Percentiles rank a stretch among this genome's conserved stretches.
These are phyloP conservation scores for Drosophila melanosoma DNA, from an alignment of 2,888 invertebrate genomes.

Conservation along the genomic window DNA sequence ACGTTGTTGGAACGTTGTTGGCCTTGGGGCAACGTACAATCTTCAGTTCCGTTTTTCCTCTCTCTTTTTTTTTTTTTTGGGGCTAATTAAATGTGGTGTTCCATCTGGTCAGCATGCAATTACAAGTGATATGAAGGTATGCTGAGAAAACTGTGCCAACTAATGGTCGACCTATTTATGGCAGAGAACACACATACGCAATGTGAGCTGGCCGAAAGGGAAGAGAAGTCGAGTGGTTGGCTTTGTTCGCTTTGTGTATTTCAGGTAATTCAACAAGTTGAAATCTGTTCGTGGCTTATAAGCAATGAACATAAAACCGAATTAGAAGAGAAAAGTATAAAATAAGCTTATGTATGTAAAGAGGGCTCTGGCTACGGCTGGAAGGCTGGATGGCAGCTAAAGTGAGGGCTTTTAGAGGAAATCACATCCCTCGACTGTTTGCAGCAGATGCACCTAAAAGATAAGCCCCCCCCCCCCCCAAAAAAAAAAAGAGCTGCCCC, in stretches of 20 bases:
- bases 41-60: background rate
- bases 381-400: constrained; percentile 1
- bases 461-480: constrained; percentile 47
- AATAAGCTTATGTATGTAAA: constrained; percentile 69
- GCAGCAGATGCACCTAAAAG: constrained; percentile 65
- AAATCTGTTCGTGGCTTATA: constrained; percentile 68
- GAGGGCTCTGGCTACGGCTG: background rate
- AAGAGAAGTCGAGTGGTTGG: constrained; percentile 3
- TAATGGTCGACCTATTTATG: constrained; percentile 15
- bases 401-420: constrained; percentile 15
- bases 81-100: constrained; percentile 73
- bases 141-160: constrained; percentile 14
- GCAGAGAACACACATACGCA: constrained; percentile 9
- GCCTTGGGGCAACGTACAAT: background rate
- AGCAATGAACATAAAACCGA: constrained; percentile 57
- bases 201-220: background rate
- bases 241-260: constrained; percentile 13
- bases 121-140: constrained; percentile 54
- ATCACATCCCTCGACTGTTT: constrained; percentile 56
- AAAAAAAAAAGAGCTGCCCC: background rate
- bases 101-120: constrained; percentile 35
- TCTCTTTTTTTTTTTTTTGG: background rate
- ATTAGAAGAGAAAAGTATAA: constrained; percentile 74
- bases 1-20: background rate
- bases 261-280: constrained; percentile 68